phyloP scores from a whole-genome alignment of 2,888 invertebrate genomes.

The Tenthredo notha region DNA sequence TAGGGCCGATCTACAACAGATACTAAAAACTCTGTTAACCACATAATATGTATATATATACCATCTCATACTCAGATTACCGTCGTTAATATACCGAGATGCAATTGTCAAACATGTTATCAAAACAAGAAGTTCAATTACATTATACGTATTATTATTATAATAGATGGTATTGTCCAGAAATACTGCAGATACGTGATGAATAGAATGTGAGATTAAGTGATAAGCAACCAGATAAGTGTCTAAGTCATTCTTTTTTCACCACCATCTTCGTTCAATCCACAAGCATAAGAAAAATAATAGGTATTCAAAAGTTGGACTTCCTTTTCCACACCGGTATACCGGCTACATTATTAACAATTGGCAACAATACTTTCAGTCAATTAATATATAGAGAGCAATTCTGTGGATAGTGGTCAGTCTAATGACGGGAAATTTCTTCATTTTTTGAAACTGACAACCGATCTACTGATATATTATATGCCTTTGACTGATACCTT shows the following conservation, averaged over 20 bases:
- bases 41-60: neutral
- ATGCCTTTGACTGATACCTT: too few species aligned
- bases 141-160: neutral
- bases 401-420: too few species aligned
- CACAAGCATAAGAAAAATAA: neutral
- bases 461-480: too few species aligned
- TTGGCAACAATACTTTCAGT: too few species aligned
- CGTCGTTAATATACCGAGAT: neutral
- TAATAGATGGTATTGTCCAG: conserved; percentile 1
- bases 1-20: conserved; percentile 19
- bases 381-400: too few species aligned
- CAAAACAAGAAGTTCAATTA: neutral
- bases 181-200: conserved; percentile 11
- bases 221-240: conserved; percentile 43
- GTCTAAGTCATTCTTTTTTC: neutral
- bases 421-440: too few species aligned
- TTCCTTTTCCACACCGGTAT: neutral
- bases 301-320: neutral
- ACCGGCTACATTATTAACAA: neutral
- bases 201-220: conserved; percentile 2
- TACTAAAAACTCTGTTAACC: neutral
- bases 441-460: too few species aligned
- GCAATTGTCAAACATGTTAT: neutral
- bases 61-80: neutral
- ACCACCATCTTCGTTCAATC: neutral